Evolutionary conservation across 2,797 vertebrate species (phyloP), one percentile per base, ranked within the genome.

Genomic region (Passerculus sandwichensis): DNA sequence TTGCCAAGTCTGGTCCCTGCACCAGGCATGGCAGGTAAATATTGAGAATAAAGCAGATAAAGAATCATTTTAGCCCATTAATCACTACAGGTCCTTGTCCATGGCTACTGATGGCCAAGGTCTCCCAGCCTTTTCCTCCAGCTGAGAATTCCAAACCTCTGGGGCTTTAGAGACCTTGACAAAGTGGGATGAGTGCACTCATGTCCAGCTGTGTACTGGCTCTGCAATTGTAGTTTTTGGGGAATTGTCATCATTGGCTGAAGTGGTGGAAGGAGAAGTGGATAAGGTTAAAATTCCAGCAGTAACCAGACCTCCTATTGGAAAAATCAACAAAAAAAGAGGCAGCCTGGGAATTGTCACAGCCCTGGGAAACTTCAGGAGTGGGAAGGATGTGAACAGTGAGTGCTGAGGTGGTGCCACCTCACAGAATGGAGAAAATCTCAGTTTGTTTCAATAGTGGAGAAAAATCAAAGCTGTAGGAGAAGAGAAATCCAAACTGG

Each of bases 1-100:
- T 32, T n/a, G 22, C n/a, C 40, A 70, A 1, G 6, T 8, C 10
- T 19, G 44, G 6, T 42, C 9, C 25, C 30, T 51, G 56, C 45
- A 20, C 2, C 32, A 32, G 57, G 27, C 3, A 2, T 9, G 36
- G 13, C 21, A 21, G 15, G 4, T 1, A 21, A 53, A 14, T 9
- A 1, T 13, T 18, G 67, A 27, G 40, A 27, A 38, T 21, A 19
- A 54, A 54, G 11, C 7, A 62, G 47, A 3, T 3, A 11, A 5
- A 5, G 67, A 4, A 10, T 7, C 4, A 29, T 11, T 2, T 11
- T 1, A 64, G 32, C 59, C 15, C 30, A 5, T 20, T 4, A 1
- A 17, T 11, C 17, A 9, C 17, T 1, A 2, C 2, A 38, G 23
- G 2, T 27, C 44, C 29, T 15, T 15, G 34, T 1, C n/a, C 14